A percentile compares a stretch with the other conserved stretches of the same genome.
These are phyloP conservation scores for Aviceda subcristata DNA, from an alignment of 2,113 vertebrate genomes.

Conservation along the genomic window DNA sequence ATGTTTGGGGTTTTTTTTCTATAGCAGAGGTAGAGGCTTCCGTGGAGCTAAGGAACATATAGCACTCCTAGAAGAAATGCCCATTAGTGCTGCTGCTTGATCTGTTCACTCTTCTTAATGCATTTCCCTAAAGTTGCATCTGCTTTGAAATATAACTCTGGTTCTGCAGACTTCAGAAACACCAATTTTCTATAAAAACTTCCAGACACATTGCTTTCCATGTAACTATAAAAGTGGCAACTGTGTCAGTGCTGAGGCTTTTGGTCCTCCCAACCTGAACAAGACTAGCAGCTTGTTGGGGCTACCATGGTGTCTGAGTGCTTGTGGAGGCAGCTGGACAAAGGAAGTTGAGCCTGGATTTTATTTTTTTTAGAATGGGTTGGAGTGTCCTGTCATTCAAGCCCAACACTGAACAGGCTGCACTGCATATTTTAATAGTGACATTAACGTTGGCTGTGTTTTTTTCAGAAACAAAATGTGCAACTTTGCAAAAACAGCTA, in stretches of 20 bases:
- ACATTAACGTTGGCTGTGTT: background rate
- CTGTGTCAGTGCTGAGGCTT: background rate
- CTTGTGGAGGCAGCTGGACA: background rate
- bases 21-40: background rate
- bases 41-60: background rate
- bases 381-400: background rate
- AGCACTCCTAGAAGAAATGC: background rate
- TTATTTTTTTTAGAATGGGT: background rate
- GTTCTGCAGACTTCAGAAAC: background rate
- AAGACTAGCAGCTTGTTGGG: background rate
- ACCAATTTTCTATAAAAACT: background rate
- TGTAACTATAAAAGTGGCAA: rapidly evolving
- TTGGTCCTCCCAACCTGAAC: background rate
- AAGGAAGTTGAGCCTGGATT: background rate
- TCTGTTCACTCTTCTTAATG: background rate
- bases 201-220: background rate
- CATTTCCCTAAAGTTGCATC: background rate
- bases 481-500: background rate
- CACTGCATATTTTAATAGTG: background rate
- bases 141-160: background rate
- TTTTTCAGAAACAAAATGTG: background rate
- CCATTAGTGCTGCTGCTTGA: background rate
- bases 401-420: background rate
- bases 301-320: background rate
- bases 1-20: background rate